A percentile compares a stretch with the other conserved stretches of the same genome.
phyloP scores from a whole-genome alignment of 2,797 vertebrate genomes.

The Pipistrellus pygmaeus region DNA sequence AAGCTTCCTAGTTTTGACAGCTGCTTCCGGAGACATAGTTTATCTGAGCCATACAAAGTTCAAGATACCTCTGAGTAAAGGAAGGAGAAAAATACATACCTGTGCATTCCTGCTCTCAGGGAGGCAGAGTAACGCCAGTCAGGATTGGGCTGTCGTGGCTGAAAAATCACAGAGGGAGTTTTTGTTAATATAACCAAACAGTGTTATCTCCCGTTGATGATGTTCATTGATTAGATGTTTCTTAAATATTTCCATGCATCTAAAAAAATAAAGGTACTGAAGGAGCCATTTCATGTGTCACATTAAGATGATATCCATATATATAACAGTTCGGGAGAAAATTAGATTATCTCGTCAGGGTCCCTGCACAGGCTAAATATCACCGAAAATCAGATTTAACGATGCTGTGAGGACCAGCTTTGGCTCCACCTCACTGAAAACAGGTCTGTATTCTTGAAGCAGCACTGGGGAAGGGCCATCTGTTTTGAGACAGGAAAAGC shows the following conservation, averaged over 20 bases:
- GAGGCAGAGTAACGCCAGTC: constrained; percentile 99
- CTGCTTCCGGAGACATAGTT: constrained; percentile 37
- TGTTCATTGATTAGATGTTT: constrained; percentile 42
- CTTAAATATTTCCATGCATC: constrained; percentile 50
- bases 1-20: constrained; percentile 53
- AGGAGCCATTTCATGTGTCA: constrained; percentile 49
- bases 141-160: constrained; percentile 94
- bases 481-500: constrained; percentile 24
- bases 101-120: constrained; percentile 98
- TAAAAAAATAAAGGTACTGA: background rate
- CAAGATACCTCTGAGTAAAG: background rate
- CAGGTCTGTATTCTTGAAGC: constrained; percentile 44
- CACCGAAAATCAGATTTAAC: constrained; percentile 6
- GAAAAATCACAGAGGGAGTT: constrained; percentile 88
- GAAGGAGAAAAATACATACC: constrained; percentile 87
- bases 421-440: background rate
- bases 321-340: background rate
- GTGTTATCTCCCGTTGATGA: background rate
- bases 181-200: constrained; percentile 70
- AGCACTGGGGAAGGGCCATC: background rate
- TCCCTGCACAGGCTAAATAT: constrained; percentile 10
- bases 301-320: background rate
- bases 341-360: background rate
- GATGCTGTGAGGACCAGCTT: background rate
- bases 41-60: background rate